phyloP scores from a whole-genome alignment of 1,140 invertebrate genomes.

The Pissodes strobi region DNA sequence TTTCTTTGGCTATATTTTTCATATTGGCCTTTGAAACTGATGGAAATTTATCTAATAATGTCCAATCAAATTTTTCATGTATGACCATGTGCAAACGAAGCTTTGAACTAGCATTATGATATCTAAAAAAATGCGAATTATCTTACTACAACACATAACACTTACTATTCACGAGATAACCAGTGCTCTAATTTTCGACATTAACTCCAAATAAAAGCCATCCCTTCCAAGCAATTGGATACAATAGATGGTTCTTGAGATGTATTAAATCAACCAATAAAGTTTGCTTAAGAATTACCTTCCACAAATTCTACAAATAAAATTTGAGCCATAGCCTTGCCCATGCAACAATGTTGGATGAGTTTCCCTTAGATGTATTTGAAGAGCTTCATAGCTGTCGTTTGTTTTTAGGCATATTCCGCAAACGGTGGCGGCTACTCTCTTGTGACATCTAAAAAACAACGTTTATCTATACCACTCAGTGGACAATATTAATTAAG shows the following conservation, averaged over 20 bases:
- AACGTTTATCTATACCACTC: too few relatives aligned
- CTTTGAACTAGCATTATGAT: conserved; percentile 66
- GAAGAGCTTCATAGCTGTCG: conserved; percentile 58
- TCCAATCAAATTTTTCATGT: conserved; percentile 60
- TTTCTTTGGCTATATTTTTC: conserved; percentile 25
- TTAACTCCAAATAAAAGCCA: too few relatives aligned
- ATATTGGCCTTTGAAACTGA: conserved; percentile 4
- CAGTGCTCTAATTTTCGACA: too few relatives aligned
- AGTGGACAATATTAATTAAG: too few relatives aligned
- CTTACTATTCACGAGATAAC: too few relatives aligned
- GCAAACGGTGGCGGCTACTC: conserved; percentile 63
- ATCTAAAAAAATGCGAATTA: conserved; percentile 40
- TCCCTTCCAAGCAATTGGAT: too few relatives aligned
- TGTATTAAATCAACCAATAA: too few relatives aligned
- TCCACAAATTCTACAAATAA: conserved; percentile 65
- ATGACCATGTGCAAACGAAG: conserved; percentile 63
- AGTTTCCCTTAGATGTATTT: conserved; percentile 60
- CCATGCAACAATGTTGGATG: conserved; percentile 60
- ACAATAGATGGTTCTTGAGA: too few relatives aligned
- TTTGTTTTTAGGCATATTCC: conserved; percentile 66
- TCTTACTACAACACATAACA: too few relatives aligned
- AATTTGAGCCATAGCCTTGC: conserved; percentile 62
- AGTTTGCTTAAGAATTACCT: conserved; percentile 35
- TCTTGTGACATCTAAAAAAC: conserved; percentile 59
- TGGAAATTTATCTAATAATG: conserved; percentile 42